A percentile compares a stretch with the other conserved stretches of the same genome.
These are phyloP conservation scores for Tachuris rubrigastra DNA, from an alignment of 2,113 vertebrate genomes.

Conservation along the genomic window DNA sequence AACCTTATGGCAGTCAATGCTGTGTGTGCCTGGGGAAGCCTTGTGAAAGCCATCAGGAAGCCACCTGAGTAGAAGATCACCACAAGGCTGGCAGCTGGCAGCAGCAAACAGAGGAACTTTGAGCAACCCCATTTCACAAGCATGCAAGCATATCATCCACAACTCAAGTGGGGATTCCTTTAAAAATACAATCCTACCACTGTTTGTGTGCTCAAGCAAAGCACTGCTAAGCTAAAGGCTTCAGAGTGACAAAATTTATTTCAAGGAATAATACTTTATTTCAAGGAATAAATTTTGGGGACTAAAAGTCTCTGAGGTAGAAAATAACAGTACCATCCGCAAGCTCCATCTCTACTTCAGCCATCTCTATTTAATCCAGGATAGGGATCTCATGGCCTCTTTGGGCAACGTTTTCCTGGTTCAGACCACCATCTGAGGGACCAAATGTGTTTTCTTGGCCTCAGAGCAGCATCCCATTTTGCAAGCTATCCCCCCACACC, in stretches of 20 bases:
- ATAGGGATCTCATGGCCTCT: not conserved
- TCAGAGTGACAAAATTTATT: slow-evolving; percentile 16
- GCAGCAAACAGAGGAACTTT: not conserved
- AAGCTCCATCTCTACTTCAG: not conserved
- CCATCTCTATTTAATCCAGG: no score
- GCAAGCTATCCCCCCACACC: not conserved
- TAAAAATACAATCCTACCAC: not conserved
- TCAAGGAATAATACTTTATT: not conserved
- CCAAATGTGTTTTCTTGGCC: not conserved
- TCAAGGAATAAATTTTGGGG: not conserved
- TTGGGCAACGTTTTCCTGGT: not conserved
- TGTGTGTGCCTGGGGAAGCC: not conserved
- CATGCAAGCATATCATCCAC: not conserved
- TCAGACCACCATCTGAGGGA: not conserved
- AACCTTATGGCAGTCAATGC: not conserved
- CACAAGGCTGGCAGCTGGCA: not conserved
- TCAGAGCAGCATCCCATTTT: not conserved
- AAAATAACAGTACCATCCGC: not conserved
- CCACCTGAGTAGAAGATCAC: not conserved
- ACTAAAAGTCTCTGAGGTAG: not conserved
- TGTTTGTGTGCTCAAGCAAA: not conserved
- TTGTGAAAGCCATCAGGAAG: not conserved
- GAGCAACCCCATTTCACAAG: slow-evolving; percentile 3
- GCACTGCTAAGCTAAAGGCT: not conserved
- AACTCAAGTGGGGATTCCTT: not conserved